Conservation (phyloP, 2,113 vertebrate genomes). For the Glaucidium brasilianum region DNA sequence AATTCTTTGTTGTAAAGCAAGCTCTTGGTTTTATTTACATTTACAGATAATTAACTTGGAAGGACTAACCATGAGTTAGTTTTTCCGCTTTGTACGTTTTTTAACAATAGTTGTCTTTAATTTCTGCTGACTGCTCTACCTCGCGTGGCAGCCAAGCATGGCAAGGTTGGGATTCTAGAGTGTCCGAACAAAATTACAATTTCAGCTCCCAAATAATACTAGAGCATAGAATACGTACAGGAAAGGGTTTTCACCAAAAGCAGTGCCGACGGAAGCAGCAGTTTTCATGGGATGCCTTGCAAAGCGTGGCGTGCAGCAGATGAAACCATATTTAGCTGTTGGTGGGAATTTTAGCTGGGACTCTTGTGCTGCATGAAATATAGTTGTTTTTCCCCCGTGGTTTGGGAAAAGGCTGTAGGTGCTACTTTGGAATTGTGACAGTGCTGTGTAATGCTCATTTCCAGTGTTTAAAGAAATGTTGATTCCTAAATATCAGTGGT, state of each 20-base stretch:
- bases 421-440: background rate
- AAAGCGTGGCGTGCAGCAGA: background rate
- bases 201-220: background rate
- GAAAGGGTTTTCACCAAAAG: background rate
- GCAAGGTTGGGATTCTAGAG: background rate
- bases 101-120: background rate
- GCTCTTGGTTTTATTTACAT: background rate
- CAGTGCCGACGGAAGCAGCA: background rate
- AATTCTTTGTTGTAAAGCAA: background rate
- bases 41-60: background rate
- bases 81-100: background rate
- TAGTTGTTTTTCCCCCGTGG: fast-evolving
- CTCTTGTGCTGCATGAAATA: background rate
- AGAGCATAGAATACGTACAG: background rate
- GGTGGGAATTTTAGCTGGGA: background rate
- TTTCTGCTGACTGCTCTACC: background rate
- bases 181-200: background rate
- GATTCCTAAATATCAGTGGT: background rate
- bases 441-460: fast-evolving
- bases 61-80: background rate
- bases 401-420: background rate
- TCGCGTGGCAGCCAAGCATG: background rate
- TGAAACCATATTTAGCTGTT: fast-evolving
- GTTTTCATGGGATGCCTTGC: background rate
- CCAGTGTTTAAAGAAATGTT: background rate